A percentile compares a stretch with the other conserved stretches of the same genome.
Evolutionary conservation across 1,140 invertebrate genomes (phyloP).

Genomic region (Portunus trituberculatus): DNA sequence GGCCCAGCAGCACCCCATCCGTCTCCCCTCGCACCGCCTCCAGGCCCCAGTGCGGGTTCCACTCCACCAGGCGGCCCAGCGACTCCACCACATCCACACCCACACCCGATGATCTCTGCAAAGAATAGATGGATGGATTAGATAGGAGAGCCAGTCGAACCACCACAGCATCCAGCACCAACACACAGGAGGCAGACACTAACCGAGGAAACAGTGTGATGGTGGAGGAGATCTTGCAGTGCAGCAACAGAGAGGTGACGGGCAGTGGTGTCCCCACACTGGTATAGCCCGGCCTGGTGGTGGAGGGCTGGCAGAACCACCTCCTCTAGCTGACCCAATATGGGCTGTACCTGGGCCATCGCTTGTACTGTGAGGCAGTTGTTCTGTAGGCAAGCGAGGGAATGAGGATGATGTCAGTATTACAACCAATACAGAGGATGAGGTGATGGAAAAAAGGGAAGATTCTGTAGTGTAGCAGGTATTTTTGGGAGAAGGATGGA

Average conservation of each 20-base stretch:
- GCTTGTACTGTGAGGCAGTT: slow-evolving; percentile 58
- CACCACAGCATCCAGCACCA: too few species aligned
- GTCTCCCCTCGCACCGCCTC: slow-evolving; percentile 35
- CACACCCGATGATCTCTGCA: background rate
- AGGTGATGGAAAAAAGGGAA: background rate
- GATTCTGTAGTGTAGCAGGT: background rate
- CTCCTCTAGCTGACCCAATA: slow-evolving; percentile 48
- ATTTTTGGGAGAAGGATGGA: background rate
- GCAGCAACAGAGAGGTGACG: slow-evolving; percentile 26
- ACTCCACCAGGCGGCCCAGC: slow-evolving; percentile 52
- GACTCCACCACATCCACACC: background rate
- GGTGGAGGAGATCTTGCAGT: slow-evolving; percentile 1
- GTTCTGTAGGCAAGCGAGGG: background rate
- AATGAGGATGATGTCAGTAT: background rate
- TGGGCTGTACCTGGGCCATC: slow-evolving; percentile 9
- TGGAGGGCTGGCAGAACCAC: slow-evolving; percentile 59
- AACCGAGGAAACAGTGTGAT: background rate
- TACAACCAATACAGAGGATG: background rate
- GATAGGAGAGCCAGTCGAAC: background rate
- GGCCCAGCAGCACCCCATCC: slow-evolving; percentile 18
- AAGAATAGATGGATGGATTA: too few species aligned
- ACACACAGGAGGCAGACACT: background rate
- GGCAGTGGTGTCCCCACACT: slow-evolving; percentile 37
- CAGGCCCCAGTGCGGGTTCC: slow-evolving; percentile 54
- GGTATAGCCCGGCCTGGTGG: slow-evolving; percentile 13